Evolutionary conservation across 2,797 vertebrate species (phyloP), one percentile per base, ranked within the genome.

Genomic region (Serranus cabrilla): DNA sequence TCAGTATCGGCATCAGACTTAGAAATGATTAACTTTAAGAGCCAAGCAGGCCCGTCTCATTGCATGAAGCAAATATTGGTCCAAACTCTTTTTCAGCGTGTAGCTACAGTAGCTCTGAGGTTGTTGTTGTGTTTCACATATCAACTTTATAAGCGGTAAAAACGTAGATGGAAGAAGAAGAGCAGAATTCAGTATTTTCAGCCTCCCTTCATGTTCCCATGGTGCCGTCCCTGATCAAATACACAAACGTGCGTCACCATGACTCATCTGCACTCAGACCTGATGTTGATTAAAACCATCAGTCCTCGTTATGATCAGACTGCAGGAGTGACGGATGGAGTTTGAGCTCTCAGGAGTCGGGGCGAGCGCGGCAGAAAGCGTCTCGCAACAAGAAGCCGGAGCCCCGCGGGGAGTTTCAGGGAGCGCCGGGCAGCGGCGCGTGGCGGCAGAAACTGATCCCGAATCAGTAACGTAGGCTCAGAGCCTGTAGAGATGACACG

Each of bases 401-500:
- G 64, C 61, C 79, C 84, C 77, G 25, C 40, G 7, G 82, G 79
- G 81, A 61, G 74, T 69, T 60, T 55, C 37, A 47, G 66, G 60
- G 70, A 50, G 64, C 71, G 66, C 74, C 31, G 74, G 37, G 76
- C 78, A 70, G 37, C 60, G 40, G 74, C 16, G 78, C 78, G 60
- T 57, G 84, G 71, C 40, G 25, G 56, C 69, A 62, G 62, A 75
- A 87, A 78, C 82, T 80, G 89, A 90, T 80, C 76, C 60, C 64
- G 67, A 80, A 86, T 84, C 88, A 79, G 74, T 49, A 54, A 18
- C 51, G 1, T 1, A 50, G 57, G 31, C 17, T 14, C 55, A 11
- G 31, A 47, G 12, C 61, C 62, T 50, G 40, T 1, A 39, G 63
- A 72, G 73, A 51, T n/a, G 10, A 49, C 43, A 57, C n/a, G 2